Percentiles rank a stretch among this genome's conserved stretches.
These are phyloP conservation scores for Microtus oregoni DNA, from an alignment of 2,113 vertebrate species.

Conservation along the genomic window DNA sequence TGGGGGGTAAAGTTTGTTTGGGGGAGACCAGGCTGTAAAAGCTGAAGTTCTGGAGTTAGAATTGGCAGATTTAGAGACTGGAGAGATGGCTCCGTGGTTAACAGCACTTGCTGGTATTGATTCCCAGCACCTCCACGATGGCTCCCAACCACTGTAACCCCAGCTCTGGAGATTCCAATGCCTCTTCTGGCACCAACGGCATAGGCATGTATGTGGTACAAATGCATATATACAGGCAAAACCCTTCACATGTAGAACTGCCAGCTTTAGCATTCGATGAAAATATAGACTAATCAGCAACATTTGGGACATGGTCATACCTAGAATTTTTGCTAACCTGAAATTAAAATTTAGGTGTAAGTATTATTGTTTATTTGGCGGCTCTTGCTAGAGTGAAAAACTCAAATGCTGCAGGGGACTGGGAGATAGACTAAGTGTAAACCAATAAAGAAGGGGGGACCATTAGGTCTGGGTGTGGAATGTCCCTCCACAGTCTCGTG, in stretches of 20 bases:
- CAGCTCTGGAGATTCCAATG: background rate
- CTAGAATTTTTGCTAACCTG: background rate
- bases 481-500: background rate
- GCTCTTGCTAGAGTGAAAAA: background rate
- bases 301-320: background rate
- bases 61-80: background rate
- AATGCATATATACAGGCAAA: background rate
- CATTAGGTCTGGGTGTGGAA: no score
- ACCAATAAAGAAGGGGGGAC: background rate
- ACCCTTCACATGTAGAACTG: background rate
- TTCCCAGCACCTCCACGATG: background rate
- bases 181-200: background rate
- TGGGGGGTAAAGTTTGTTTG: background rate
- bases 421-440: constrained; percentile 5
- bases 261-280: background rate
- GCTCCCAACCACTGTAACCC: background rate
- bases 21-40: background rate
- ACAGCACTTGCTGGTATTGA: background rate
- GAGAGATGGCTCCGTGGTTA: background rate
- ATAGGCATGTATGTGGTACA: background rate
- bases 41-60: background rate
- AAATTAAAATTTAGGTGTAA: constrained; percentile 25
- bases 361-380: background rate
- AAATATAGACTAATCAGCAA: background rate
- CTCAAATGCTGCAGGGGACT: background rate